Evolutionary conservation across 2,113 vertebrate species (phyloP).

Genomic region (Bos javanicus): DNA sequence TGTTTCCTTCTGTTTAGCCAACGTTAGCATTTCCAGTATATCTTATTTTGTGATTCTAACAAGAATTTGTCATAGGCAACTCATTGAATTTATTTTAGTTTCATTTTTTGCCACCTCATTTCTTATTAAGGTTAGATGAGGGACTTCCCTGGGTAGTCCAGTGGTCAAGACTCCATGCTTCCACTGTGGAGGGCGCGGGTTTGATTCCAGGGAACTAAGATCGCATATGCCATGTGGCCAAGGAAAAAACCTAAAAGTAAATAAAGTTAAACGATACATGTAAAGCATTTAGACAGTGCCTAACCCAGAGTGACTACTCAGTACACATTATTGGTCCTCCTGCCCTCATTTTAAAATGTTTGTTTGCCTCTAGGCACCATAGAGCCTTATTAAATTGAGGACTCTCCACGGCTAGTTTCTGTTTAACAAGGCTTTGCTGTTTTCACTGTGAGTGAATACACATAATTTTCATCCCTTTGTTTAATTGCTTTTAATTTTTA

Average conservation of each 20-base stretch:
- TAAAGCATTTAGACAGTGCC: background rate
- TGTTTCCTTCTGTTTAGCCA: background rate
- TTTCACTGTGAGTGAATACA: background rate
- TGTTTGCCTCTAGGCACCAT: accelerated
- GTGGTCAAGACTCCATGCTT: background rate
- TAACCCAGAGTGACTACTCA: background rate
- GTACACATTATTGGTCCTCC: background rate
- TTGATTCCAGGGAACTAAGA: background rate
- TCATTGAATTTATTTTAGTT: background rate
- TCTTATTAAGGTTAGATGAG: background rate
- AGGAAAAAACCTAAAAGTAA: background rate
- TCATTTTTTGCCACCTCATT: background rate
- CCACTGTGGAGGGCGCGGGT: accelerated
- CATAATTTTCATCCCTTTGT: background rate
- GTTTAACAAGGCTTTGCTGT: background rate
- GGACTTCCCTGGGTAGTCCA: background rate
- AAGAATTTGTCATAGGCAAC: background rate
- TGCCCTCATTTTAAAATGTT: background rate
- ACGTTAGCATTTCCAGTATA: background rate
- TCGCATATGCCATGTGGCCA: background rate
- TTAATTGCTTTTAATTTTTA: background rate
- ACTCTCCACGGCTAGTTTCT: background rate
- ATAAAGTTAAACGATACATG: background rate
- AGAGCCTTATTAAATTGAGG: background rate
- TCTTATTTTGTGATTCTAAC: background rate